Conservation (phyloP, 1,140 invertebrate genomes). For the Ips nitidus region DNA sequence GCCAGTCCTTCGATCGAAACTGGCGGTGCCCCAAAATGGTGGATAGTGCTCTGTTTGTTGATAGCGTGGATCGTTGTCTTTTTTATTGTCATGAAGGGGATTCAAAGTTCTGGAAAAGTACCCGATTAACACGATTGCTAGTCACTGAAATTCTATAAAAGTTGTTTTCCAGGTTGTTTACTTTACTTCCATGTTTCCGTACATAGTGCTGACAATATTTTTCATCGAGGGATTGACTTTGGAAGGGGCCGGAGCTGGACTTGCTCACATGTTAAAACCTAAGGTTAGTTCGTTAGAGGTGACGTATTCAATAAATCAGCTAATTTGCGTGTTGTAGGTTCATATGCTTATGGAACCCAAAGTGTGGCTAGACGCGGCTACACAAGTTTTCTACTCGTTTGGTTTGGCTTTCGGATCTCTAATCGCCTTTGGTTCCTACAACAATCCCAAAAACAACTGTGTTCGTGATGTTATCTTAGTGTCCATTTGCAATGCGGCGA, state of each 20-base stretch:
- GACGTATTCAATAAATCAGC: not conserved
- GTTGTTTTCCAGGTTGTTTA: slow-evolving; percentile 77
- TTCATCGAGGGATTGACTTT: slow-evolving; percentile 90
- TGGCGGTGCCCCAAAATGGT: slow-evolving; percentile 84
- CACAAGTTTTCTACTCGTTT: slow-evolving; percentile 95
- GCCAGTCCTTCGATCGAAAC: slow-evolving; percentile 82
- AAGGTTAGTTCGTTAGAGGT: slow-evolving; percentile 63
- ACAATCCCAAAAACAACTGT: slow-evolving; percentile 87
- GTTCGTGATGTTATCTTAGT: slow-evolving; percentile 87
- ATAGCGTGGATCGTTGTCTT: slow-evolving; percentile 95
- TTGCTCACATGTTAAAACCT: slow-evolving; percentile 90
- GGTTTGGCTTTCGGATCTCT: slow-evolving; percentile 90
- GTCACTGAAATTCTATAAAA: not conserved
- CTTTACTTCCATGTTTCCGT: slow-evolving; percentile 95
- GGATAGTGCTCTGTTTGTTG: slow-evolving; percentile 90
- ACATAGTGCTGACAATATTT: slow-evolving; percentile 92
- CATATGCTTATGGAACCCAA: slow-evolving; percentile 77
- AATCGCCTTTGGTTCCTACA: slow-evolving; percentile 90
- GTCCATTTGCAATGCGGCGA: slow-evolving; percentile 86
- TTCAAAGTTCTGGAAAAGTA: slow-evolving; percentile 94
- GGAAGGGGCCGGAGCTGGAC: slow-evolving; percentile 82
- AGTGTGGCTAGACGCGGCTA: slow-evolving; percentile 92
- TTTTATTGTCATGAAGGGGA: slow-evolving; percentile 97
- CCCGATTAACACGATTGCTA: not conserved
- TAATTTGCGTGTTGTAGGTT: slow-evolving; percentile 56